phyloP scores from a whole-genome alignment of 2,113 vertebrate genomes.

The Cavia porcellus region DNA sequence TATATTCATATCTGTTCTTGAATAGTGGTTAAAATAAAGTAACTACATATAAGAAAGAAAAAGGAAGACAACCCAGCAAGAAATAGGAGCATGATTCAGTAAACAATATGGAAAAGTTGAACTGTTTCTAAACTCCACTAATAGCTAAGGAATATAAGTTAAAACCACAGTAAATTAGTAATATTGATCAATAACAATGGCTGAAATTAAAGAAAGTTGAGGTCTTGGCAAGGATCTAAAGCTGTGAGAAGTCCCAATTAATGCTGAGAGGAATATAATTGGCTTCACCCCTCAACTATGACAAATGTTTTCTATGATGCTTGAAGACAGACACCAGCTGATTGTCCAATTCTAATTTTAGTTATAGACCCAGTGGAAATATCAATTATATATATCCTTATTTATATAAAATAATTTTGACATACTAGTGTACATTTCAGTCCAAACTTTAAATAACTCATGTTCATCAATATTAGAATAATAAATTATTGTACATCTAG shows the following conservation, averaged over 20 bases:
- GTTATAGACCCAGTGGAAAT: background rate
- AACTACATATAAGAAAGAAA: background rate
- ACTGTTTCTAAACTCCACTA: background rate
- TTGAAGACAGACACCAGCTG: background rate
- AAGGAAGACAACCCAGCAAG: background rate
- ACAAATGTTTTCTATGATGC: background rate
- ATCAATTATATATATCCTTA: background rate
- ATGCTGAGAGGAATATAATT: background rate
- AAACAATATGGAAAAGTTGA: background rate
- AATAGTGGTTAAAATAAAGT: background rate
- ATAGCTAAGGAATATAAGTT: slow-evolving; percentile 5
- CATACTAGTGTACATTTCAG: background rate
- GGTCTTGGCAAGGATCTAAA: background rate
- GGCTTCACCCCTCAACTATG: background rate
- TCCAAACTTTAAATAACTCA: slow-evolving; percentile 15
- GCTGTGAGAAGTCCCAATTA: background rate
- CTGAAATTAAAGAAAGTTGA: background rate
- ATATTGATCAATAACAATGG: background rate
- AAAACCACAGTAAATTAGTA: background rate
- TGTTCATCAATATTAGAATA: background rate
- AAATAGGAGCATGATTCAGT: background rate
- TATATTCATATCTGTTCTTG: background rate
- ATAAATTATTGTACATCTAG: background rate
- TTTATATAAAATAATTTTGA: background rate
- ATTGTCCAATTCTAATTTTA: background rate